Conservation (phyloP, 2,797 vertebrate species). For the Eutrigla gurnardus region DNA sequence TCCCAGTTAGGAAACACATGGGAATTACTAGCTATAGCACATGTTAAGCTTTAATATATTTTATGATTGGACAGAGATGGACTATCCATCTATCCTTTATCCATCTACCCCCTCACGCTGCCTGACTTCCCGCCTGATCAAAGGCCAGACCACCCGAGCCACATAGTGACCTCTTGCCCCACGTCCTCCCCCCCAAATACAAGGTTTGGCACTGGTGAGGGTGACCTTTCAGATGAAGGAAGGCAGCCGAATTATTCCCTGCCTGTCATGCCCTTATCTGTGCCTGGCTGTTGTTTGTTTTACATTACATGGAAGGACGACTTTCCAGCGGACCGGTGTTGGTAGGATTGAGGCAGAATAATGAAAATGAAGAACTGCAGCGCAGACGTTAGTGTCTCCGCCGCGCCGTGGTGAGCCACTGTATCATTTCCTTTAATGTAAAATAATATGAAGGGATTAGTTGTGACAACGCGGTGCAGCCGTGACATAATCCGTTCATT, state of each 20-base stretch:
- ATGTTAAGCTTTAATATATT: not conserved
- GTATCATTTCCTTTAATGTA: slow-evolving; percentile 65
- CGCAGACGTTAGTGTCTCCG: slow-evolving; percentile 43
- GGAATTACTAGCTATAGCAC: no score
- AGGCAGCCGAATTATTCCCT: slow-evolving; percentile 74
- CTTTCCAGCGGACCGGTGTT: slow-evolving; percentile 55
- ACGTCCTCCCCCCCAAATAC: slow-evolving; percentile 39
- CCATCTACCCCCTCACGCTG: slow-evolving; percentile 2
- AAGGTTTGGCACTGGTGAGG: slow-evolving; percentile 59
- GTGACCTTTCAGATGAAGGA: slow-evolving; percentile 79
- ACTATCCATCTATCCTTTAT: not conserved
- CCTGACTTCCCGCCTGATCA: slow-evolving; percentile 68
- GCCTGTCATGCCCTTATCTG: slow-evolving; percentile 76
- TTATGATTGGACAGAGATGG: not conserved
- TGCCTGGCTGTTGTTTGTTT: slow-evolving; percentile 79
- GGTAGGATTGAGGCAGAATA: slow-evolving; percentile 68
- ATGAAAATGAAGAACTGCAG: slow-evolving; percentile 68
- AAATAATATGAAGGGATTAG: slow-evolving; percentile 70
- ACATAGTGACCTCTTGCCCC: slow-evolving; percentile 56
- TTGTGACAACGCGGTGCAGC: slow-evolving; percentile 46
- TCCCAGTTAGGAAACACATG: not conserved
- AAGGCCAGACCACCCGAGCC: slow-evolving; percentile 61
- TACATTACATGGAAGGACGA: slow-evolving; percentile 77
- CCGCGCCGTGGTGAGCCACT: slow-evolving; percentile 50
- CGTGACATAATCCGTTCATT: slow-evolving; percentile 56